Evolutionary conservation across 2,888 invertebrate genomes (phyloP), one percentile per base, ranked within the genome.

Genomic region (Netelia virgata): DNA sequence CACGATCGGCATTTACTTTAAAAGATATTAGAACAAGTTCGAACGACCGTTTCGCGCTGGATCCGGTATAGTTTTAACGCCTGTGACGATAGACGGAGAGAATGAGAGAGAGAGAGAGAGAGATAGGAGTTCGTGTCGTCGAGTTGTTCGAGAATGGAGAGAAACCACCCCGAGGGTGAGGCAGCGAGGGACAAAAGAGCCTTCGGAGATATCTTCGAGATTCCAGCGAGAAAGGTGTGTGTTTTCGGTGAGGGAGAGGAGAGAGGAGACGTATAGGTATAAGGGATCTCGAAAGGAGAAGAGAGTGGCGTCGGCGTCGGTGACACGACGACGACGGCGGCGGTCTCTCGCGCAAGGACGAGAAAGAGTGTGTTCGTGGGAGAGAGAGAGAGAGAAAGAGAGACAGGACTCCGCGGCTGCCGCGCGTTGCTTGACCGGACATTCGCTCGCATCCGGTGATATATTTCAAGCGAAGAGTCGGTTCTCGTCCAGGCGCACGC

Each of bases 361-460:
- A 14, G 53, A 77, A 41, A 69, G 47, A 69, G n/a, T 20, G 57
- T 28, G 0, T 28, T 28, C 5, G 5, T 28, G 20, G 11, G 57
- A 76, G 69, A 63, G 53, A 53, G 82, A 78, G 11, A 53, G 16
- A 23, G 20, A 23, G 57, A 76, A 61, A 63, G 53, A 53, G 82
- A 78, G 78, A 86, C 86, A 87, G 87, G 86, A 86, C 82, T 81
- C 86, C 82, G 78, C 86, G 86, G 82, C 76, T 78, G 81, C 84
- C 77, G 74, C 66, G 55, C 75, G 75, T 11, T 64, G 14, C 74
- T 84, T 79, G 78, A 79, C 84, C 84, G 84, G 84, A 85, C 84
- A 85, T 85, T 85, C 79, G 84, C 84, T 85, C 84, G 86, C 90
- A 91, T 92, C 91, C 91, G 91, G 90, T 90, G 90, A 91, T 91